These are phyloP conservation scores for Hycleus phaleratus DNA, from an alignment of 1,140 invertebrate species.

Conservation along the genomic window DNA sequence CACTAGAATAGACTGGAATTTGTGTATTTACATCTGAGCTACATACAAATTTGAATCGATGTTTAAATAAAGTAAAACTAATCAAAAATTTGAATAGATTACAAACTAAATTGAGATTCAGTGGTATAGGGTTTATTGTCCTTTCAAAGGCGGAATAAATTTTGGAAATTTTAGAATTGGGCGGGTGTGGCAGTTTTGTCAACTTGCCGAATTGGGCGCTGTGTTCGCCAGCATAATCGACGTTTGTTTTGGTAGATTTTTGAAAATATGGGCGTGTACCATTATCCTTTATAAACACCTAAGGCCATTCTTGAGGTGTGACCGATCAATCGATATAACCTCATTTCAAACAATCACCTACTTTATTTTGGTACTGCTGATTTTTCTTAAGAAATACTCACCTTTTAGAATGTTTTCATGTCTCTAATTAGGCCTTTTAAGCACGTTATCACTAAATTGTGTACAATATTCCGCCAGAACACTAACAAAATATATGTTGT, in stretches of 20 bases:
- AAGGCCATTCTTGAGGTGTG: slow-evolving; percentile 10
- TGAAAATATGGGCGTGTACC: slow-evolving; percentile 27
- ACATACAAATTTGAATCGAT: too few relatives aligned
- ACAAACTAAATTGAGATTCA: not conserved
- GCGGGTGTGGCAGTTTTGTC: slow-evolving; percentile 12
- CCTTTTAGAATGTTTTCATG: too few relatives aligned
- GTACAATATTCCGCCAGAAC: too few relatives aligned
- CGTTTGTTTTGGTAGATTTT: slow-evolving; percentile 27
- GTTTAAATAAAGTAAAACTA: too few relatives aligned
- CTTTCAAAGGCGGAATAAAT: not conserved
- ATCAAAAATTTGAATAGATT: too few relatives aligned
- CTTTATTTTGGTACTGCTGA: not conserved
- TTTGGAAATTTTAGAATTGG: not conserved
- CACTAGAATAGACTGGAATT: too few relatives aligned
- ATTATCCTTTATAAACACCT: slow-evolving; percentile 8
- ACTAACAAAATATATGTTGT: too few relatives aligned
- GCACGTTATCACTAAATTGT: too few relatives aligned
- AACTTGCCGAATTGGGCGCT: slow-evolving; percentile 2
- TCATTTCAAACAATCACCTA: too few relatives aligned
- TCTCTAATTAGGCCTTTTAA: too few relatives aligned
- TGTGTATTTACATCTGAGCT: too few relatives aligned
- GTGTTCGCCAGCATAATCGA: slow-evolving; percentile 15
- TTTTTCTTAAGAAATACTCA: not conserved
- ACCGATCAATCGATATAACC: not conserved
- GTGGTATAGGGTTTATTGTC: not conserved